Percentiles rank a stretch among this genome's conserved stretches.
phyloP scores from a whole-genome alignment of 1,140 invertebrate species.

The Carcinoscorpius rotundicauda region DNA sequence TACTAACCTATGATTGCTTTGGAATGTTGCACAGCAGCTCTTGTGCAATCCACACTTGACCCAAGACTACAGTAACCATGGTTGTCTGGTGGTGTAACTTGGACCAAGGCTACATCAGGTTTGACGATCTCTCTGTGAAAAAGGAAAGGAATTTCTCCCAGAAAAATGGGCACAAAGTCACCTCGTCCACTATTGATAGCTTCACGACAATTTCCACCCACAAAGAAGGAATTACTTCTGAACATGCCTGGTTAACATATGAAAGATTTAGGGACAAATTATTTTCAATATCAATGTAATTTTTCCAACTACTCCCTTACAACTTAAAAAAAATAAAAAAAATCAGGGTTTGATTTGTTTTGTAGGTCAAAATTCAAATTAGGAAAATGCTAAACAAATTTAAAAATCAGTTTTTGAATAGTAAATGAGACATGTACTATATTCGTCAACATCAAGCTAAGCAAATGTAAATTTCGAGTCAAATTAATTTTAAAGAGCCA shows the following conservation, averaged over 20 bases:
- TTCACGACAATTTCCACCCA: slow-evolving; percentile 75
- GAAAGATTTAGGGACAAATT: slow-evolving; percentile 19
- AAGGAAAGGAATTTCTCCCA: slow-evolving; percentile 78
- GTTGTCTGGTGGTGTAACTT: slow-evolving; percentile 73
- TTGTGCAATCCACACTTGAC: slow-evolving; percentile 79
- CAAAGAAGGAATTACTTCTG: slow-evolving; percentile 77
- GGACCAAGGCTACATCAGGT: slow-evolving; percentile 74
- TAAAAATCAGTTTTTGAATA: too few species aligned
- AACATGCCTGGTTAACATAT: slow-evolving; percentile 42
- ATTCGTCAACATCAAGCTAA: too few species aligned
- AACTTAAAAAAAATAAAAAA: slow-evolving; percentile 1
- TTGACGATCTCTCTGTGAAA: slow-evolving; percentile 70
- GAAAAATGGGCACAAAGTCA: slow-evolving; percentile 79
- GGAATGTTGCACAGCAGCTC: slow-evolving; percentile 68
- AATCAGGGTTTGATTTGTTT: too few species aligned
- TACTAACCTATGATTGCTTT: slow-evolving; percentile 71
- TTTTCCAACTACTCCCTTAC: neutral
- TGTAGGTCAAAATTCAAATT: too few species aligned
- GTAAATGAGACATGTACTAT: too few species aligned
- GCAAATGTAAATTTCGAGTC: too few species aligned
- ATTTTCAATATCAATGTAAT: neutral
- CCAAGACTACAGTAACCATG: slow-evolving; percentile 86
- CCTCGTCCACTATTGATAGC: slow-evolving; percentile 74
- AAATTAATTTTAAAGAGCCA: too few species aligned
- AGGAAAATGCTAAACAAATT: too few species aligned